phyloP scores from a whole-genome alignment of 2,797 vertebrate species.

The Sparus aurata region DNA sequence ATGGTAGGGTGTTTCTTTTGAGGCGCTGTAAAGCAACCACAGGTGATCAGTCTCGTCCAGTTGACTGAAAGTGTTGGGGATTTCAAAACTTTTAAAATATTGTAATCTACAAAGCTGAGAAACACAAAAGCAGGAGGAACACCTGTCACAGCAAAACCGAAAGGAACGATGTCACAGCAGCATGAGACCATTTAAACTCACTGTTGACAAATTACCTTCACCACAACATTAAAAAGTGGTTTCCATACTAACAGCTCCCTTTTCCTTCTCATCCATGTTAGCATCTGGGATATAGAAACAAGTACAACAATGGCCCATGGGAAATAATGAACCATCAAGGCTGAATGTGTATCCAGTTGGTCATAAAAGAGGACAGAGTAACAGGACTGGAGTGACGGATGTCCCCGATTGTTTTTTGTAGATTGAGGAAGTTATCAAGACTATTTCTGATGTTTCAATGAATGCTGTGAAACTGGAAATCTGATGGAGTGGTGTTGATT shows the following conservation, averaged over 20 bases:
- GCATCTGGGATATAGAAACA: background rate
- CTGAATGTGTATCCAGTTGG: too few relatives aligned
- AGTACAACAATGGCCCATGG: background rate
- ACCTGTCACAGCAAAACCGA: background rate
- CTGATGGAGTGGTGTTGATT: background rate
- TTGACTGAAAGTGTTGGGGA: background rate
- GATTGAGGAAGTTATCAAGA: background rate
- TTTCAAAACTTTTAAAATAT: background rate
- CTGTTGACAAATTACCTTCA: background rate
- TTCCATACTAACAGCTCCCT: background rate
- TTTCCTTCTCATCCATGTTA: background rate
- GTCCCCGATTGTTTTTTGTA: background rate
- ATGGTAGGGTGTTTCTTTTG: background rate
- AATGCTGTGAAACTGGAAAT: background rate
- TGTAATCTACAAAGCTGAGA: background rate
- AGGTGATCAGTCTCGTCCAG: background rate
- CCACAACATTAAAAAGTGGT: too few relatives aligned
- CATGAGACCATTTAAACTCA: background rate
- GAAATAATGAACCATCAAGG: background rate
- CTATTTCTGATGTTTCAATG: background rate
- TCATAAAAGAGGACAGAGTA: background rate
- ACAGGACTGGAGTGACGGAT: background rate
- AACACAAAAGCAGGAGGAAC: background rate
- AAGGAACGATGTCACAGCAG: background rate
- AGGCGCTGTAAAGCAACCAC: background rate